phyloP scores from a whole-genome alignment of 2,888 invertebrate species.

The Linyphia triangularis region DNA sequence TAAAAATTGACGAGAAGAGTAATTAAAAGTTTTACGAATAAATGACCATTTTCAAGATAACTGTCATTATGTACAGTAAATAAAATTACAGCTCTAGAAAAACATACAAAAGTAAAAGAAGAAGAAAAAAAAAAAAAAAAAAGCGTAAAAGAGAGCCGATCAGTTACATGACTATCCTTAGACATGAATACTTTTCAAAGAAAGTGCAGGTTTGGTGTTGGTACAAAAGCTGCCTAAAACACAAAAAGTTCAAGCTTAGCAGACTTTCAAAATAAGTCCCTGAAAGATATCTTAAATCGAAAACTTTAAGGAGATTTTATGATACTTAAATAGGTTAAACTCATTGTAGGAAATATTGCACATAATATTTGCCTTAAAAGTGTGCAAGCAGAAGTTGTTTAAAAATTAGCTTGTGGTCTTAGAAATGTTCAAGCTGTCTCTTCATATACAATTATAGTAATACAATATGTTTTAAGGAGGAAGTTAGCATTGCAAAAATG shows the following conservation, averaged over 20 bases:
- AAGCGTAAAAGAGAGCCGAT: conserved; percentile 5
- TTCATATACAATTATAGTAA: too few species aligned
- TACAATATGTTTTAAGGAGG: too few species aligned
- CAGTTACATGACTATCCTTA: background rate
- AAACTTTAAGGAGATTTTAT: background rate
- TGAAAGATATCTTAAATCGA: background rate
- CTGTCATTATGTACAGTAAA: background rate
- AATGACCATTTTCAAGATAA: background rate
- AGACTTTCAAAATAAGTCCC: background rate
- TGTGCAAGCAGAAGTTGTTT: background rate
- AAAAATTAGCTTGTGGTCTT: too few species aligned
- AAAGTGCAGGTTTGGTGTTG: conserved; percentile 22
- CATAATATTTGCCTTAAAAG: background rate
- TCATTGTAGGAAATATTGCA: background rate
- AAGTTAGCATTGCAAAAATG: too few species aligned
- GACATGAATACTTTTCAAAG: background rate
- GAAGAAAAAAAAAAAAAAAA: background rate
- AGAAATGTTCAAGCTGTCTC: too few species aligned
- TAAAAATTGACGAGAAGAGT: too few species aligned
- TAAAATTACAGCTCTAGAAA: background rate
- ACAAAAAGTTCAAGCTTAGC: background rate
- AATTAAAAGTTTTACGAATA: background rate
- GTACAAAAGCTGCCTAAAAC: conserved; percentile 5
- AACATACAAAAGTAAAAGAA: conserved; percentile 12
- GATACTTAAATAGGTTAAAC: background rate